Percentiles rank a stretch among this genome's conserved stretches.
phyloP scores from a whole-genome alignment of 2,797 vertebrate species.

The Aythya fuligula region DNA sequence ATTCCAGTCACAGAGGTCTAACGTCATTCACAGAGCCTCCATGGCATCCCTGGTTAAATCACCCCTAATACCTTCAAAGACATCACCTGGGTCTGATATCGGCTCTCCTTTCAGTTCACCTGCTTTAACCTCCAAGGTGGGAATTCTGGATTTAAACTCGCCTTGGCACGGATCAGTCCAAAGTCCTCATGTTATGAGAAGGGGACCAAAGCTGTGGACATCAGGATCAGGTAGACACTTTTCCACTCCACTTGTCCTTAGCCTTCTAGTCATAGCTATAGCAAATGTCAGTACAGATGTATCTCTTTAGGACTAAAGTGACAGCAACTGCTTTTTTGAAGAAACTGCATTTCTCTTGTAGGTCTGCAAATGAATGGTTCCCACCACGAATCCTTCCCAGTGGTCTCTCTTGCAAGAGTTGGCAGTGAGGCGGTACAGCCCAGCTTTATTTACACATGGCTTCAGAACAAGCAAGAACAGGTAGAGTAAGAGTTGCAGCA shows the following conservation, averaged over 20 bases:
- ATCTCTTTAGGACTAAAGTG: not conserved
- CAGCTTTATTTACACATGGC: slow-evolving; percentile 85
- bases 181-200: slow-evolving; percentile 86
- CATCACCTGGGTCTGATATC: slow-evolving; percentile 81
- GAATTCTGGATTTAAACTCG: slow-evolving; percentile 79
- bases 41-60: slow-evolving; percentile 84
- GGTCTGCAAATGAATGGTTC: slow-evolving; percentile 65
- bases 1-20: slow-evolving; percentile 78
- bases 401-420: slow-evolving; percentile 61
- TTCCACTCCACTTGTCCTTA: not conserved
- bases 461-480: slow-evolving; percentile 92
- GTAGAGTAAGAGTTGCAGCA: slow-evolving; percentile 70
- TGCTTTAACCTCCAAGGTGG: slow-evolving; percentile 77
- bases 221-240: slow-evolving; percentile 82
- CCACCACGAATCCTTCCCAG: slow-evolving; percentile 25
- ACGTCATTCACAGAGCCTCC: slow-evolving; percentile 76
- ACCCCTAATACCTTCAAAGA: slow-evolving; percentile 72
- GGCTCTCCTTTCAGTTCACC: slow-evolving; percentile 85
- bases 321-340: not conserved
- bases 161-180: slow-evolving; percentile 84
- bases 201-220: slow-evolving; percentile 92
- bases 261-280: not conserved
- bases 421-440: slow-evolving; percentile 77
- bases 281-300: not conserved
- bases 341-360: not conserved